These are phyloP conservation scores for Actenoides lindsayi DNA, from an alignment of 2,113 vertebrate genomes.

Conservation along the genomic window DNA sequence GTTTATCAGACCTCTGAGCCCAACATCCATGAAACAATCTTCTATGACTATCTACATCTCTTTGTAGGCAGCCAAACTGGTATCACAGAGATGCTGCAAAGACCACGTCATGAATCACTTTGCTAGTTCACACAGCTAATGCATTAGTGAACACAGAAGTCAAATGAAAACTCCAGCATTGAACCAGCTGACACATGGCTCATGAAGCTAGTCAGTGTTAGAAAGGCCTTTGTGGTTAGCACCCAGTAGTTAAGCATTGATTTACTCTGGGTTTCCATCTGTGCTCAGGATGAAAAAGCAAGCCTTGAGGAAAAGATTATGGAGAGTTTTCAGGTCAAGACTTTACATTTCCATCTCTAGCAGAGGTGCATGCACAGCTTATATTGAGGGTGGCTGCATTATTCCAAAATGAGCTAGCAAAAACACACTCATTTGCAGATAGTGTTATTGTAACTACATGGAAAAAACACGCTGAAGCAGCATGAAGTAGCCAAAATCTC, in stretches of 20 bases:
- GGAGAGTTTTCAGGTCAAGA: background rate
- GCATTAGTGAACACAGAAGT: background rate
- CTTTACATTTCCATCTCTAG: background rate
- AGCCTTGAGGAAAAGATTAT: background rate
- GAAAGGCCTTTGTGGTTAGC: background rate
- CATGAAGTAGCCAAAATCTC: background rate
- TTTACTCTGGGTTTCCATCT: background rate
- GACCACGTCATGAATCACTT: background rate
- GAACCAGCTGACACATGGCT: background rate
- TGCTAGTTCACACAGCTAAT: background rate
- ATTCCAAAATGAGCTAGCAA: background rate
- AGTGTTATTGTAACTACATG: background rate
- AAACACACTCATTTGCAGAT: background rate
- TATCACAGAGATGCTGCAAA: background rate
- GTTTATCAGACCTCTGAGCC: background rate
- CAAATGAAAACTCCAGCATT: background rate
- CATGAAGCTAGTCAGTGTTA: background rate
- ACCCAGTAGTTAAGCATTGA: background rate
- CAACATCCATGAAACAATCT: background rate
- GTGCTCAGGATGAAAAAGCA: background rate
- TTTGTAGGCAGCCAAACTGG: background rate
- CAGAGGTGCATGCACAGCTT: background rate
- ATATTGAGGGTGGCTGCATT: background rate
- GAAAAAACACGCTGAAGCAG: background rate
- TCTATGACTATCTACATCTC: background rate